Evolutionary conservation across 2,113 vertebrate species (phyloP), one percentile per base, ranked within the genome.

Genomic region (Nerophis lumbriciformis): DNA sequence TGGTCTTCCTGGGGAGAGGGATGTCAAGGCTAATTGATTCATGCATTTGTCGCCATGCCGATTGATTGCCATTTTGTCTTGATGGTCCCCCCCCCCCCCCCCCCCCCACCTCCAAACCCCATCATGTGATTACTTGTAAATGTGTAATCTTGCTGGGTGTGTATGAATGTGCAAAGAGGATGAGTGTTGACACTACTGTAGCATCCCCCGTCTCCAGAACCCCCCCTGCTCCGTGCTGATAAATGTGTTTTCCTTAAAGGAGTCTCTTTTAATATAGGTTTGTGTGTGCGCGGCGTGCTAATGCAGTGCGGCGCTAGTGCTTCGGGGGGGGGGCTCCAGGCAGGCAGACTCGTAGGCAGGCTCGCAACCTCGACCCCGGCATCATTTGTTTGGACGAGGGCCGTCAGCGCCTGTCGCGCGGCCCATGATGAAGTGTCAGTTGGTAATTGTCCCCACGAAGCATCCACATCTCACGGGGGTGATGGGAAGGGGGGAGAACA

Each of bases 361-460:
- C 85, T 82, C 37, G 66, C 85, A 85, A 88, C 89, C 89, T 87
- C 85, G 86, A 90, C 89, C 89, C 76, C 81, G 58, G 76, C 80
- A 87, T 88, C 89, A 90, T 90, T 89, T 89, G 85, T 90, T 89
- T 89, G 87, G 86, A 85, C 76, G 87, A 87, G 88, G 80, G 82
- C 87, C 87, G 87, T 90, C 89, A 89, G 87, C 78, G 79, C 76
- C 88, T 90, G 89, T 89, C 89, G 75, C 72, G 12, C 76, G 47
- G 69, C 77, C 73, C 80, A 84, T 90, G 88, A 90, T 90, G 84
- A 88, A 90, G 88, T 87, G 85, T 85, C 81, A 86, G 83, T 79
- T 66, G 77, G 83, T 90, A 87, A 90, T 89, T 89, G 88, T 88
- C 88, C 87, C 88, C 35, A 79, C 79, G 80, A 87, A 88, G 86